Conservation (phyloP, 1,140 invertebrate species). For the Tribolium madens region DNA sequence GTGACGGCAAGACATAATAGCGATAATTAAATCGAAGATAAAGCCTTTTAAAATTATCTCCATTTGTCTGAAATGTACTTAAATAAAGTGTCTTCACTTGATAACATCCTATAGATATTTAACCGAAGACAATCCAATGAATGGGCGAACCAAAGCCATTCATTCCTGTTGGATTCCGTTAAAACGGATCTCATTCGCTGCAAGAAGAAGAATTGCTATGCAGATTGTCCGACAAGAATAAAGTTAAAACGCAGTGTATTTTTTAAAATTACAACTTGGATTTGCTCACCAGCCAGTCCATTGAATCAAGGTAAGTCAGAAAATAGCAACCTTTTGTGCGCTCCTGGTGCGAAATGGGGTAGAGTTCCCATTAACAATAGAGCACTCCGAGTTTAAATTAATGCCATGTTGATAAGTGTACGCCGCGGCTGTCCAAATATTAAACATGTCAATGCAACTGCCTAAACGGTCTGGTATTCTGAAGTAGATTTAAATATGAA, state of each 20-base stretch:
- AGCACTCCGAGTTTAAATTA: slow-evolving; percentile 40
- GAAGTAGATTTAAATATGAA: slow-evolving; percentile 50
- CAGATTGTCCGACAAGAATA: too few species aligned
- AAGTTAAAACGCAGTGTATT: too few species aligned
- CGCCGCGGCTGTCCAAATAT: slow-evolving; percentile 51
- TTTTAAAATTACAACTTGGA: too few species aligned
- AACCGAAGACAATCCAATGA: not conserved
- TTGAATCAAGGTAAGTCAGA: not conserved
- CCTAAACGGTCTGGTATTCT: slow-evolving; percentile 45
- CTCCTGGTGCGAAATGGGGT: slow-evolving; percentile 14
- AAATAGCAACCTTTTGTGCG: slow-evolving; percentile 12
- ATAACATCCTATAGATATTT: not conserved
- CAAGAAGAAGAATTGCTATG: too few species aligned
- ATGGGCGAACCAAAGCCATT: not conserved
- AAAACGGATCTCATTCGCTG: not conserved
- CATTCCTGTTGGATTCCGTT: not conserved
- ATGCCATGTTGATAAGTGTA: slow-evolving; percentile 45
- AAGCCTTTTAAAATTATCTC: not conserved
- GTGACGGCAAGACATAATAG: not conserved
- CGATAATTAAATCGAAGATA: not conserved
- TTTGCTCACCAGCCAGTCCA: too few species aligned
- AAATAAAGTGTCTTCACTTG: not conserved
- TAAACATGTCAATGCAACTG: slow-evolving; percentile 49
- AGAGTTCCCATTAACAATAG: slow-evolving; percentile 10
- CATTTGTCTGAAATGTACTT: not conserved